phyloP scores from a whole-genome alignment of 2,888 invertebrate genomes.

The Lapara coniferarum region DNA sequence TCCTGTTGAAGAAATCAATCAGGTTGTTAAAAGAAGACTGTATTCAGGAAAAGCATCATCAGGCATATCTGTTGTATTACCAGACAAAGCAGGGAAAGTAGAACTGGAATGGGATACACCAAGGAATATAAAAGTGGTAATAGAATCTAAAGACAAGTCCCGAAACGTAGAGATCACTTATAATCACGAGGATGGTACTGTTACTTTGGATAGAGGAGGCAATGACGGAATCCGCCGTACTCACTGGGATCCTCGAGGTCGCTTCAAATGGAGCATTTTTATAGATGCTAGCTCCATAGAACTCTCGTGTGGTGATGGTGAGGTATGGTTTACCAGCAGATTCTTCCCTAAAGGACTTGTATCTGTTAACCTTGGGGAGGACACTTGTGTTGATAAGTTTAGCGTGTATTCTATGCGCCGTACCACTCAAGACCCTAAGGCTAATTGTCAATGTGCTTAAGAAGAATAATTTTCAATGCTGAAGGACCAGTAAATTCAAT shows the following conservation, averaged over 20 bases:
- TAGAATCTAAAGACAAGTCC: conserved; percentile 48
- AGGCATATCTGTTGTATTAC: conserved; percentile 38
- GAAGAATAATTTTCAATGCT: not conserved
- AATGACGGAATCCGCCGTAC: conserved; percentile 61
- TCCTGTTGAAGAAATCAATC: conserved; percentile 51
- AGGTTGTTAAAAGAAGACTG: conserved; percentile 41
- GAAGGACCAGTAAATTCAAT: too few relatives aligned
- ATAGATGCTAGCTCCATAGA: conserved; percentile 69
- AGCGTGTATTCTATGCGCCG: conserved; percentile 46
- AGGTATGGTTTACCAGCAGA: conserved; percentile 63
- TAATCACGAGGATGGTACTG: conserved; percentile 41
- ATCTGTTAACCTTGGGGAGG: conserved; percentile 42
- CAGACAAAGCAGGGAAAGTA: conserved; percentile 61
- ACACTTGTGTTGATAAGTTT: conserved; percentile 37
- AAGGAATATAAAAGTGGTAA: conserved; percentile 47
- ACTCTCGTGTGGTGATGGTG: conserved; percentile 60
- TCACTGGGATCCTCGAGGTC: conserved; percentile 51
- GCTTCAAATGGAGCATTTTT: conserved; percentile 50
- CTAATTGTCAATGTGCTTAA: not conserved
- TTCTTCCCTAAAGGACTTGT: conserved; percentile 54
- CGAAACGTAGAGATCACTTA: conserved; percentile 54
- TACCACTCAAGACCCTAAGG: conserved; percentile 38
- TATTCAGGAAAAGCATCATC: conserved; percentile 42
- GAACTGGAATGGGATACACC: conserved; percentile 41
- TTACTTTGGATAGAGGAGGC: conserved; percentile 66